Evolutionary conservation across 1,140 invertebrate genomes (phyloP), one percentile per base, ranked within the genome.

Genomic region (Drosophila quadrilineata): DNA sequence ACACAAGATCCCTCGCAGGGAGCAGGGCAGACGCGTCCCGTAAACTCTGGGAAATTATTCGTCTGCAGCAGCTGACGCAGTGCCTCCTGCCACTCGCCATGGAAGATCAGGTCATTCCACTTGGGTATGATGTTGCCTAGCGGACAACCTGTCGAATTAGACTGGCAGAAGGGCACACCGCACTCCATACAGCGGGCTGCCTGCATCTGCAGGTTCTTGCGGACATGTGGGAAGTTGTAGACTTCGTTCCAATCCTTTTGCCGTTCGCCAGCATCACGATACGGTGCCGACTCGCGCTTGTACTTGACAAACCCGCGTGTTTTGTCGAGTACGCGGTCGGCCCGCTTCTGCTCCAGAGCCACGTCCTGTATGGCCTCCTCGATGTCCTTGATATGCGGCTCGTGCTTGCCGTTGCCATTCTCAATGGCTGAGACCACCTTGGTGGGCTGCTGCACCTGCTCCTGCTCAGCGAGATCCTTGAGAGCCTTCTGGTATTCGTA

Each of bases 41-140:
- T 99, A 88, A 99, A 99, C 91, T 99, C 98, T 33, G 98, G 98
- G 91, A 99, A 99, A 89, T 99, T 99, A 88, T 99, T 99, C 1
- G 98, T 99, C 90, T 99, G 98, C 53, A 99, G 91, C 19, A 99
- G 92, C 77, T 99, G 97, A 68, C 95, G 94, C 1, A 99, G 91
- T n/a, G 99, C 99, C 90, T 99, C 96, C 63, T 95, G 94, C 98
- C 98, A 99, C 85, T 99, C 96, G 45, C 96, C 95, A 67, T 96
- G 94, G 91, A 96, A 99, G 2, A 99, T 93, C 0, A 99, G 93
- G 90, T 99, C 96, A 90, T 99, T 99, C 97, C 98, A 99, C 91
- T 99, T 99, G 16, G 98, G 98, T 86, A 99, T 99, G 56, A 99
- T 98, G 89, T 99, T 99, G 35, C 97, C 98, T 9, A 99, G 92